Conservation (phyloP, 1,140 invertebrate species). For the Saccostrea glomerata region DNA sequence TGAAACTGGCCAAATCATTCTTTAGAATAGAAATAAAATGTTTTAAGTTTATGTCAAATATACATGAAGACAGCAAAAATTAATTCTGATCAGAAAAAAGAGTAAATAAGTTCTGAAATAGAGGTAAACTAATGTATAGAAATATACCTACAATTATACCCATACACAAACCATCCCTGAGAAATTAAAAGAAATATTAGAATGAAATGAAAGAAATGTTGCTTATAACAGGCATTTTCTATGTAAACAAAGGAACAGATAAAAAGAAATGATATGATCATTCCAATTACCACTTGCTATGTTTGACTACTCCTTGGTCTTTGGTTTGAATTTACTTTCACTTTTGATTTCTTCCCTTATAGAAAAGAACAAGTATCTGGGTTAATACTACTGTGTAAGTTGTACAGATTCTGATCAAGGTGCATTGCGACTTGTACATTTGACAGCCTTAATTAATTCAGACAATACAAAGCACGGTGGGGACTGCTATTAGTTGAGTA, state of each 20-base stretch:
- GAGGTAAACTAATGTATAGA: neutral
- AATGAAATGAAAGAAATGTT: neutral
- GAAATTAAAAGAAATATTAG: neutral
- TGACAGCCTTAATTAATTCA: neutral
- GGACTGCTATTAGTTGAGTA: neutral
- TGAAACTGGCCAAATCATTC: too few species aligned
- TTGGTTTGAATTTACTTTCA: conserved; percentile 19
- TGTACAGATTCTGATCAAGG: neutral
- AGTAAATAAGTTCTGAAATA: neutral
- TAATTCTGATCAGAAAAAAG: neutral
- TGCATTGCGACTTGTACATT: neutral
- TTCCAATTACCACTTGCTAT: conserved; percentile 3
- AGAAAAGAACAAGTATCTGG: conserved; percentile 28
- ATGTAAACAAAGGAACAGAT: neutral
- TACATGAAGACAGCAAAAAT: too few species aligned
- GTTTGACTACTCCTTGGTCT: conserved; percentile 30
- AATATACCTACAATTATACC: conserved; percentile 15
- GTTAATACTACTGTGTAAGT: neutral
- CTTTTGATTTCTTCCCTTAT: conserved; percentile 20
- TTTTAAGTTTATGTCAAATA: too few species aligned
- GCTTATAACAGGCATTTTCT: neutral
- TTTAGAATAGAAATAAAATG: too few species aligned
- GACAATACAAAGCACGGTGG: conserved; percentile 11
- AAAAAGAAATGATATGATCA: neutral
- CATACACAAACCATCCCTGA: conserved; percentile 8